A percentile compares a stretch with the other conserved stretches of the same genome.
These are phyloP conservation scores for Galeopsomyia nigrocyanea DNA, from an alignment of 2,888 invertebrate species.

Conservation along the genomic window DNA sequence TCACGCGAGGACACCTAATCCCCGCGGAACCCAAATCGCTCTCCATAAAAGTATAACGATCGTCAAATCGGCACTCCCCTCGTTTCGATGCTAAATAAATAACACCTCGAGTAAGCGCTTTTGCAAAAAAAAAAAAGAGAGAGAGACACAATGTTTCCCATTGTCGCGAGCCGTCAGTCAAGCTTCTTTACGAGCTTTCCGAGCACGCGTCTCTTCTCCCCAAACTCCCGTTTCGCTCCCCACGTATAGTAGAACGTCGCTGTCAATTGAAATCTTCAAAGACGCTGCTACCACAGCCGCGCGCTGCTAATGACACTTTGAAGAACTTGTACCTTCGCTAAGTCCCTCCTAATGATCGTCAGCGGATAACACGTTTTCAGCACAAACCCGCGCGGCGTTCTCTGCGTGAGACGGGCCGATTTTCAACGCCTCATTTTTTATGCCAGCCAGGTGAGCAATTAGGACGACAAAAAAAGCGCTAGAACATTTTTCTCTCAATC, in stretches of 20 bases:
- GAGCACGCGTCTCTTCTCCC: background rate
- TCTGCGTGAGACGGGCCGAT: background rate
- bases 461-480: background rate
- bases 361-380: background rate
- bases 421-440: background rate
- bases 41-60: conserved; percentile 11
- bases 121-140: background rate
- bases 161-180: conserved; percentile 25
- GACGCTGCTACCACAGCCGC: background rate
- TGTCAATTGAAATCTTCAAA: conserved; percentile 24
- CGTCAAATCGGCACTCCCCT: background rate
- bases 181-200: conserved; percentile 37
- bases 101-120: conserved; percentile 1
- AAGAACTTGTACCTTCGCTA: conserved; percentile 13
- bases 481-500: too few species aligned
- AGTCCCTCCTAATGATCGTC: conserved; percentile 30
- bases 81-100: conserved; percentile 36
- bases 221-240: background rate
- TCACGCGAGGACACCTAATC: too few species aligned
- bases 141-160: background rate
- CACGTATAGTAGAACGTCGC: background rate
- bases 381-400: too few species aligned
- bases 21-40: too few species aligned
- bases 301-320: conserved; percentile 10
- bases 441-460: conserved; percentile 5